Conservation (phyloP, 2,888 invertebrate species). For the Endotricha flammealis region DNA sequence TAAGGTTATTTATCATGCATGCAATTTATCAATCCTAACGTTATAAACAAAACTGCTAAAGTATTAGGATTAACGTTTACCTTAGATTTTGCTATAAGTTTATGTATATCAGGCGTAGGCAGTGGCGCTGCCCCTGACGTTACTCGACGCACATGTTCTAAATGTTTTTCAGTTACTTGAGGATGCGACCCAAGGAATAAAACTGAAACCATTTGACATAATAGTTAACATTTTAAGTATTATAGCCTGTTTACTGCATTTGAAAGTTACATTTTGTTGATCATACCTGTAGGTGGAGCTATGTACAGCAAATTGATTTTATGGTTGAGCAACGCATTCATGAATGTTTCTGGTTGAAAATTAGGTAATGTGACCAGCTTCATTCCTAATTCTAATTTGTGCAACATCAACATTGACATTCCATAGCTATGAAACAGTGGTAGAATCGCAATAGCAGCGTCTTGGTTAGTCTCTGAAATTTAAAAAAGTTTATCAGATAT, state of each 20-base stretch:
- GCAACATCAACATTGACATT: constrained; percentile 74
- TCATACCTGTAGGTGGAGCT: constrained; percentile 86
- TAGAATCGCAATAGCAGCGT: constrained; percentile 79
- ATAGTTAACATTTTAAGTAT: no score
- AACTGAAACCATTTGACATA: constrained; percentile 79
- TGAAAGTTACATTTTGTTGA: no score
- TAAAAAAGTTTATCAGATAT: no score
- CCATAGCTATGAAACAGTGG: constrained; percentile 90
- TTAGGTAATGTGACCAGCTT: constrained; percentile 82
- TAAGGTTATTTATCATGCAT: no score
- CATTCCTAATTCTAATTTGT: constrained; percentile 77
- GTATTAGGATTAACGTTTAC: no score
- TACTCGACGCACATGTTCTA: constrained; percentile 69
- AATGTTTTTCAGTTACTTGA: constrained; percentile 75
- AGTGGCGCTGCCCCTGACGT: constrained; percentile 83
- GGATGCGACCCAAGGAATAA: constrained; percentile 82
- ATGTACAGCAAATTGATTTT: constrained; percentile 79
- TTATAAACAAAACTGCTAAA: no score
- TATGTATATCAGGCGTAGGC: constrained; percentile 76
- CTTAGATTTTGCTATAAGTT: constrained; percentile 65
- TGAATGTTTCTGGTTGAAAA: constrained; percentile 83
- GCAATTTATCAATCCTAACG: no score
- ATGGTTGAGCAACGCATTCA: constrained; percentile 79
- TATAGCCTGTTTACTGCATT: no score
- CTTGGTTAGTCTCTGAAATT: constrained; percentile 66